phyloP scores from a whole-genome alignment of 1,140 invertebrate species.

The Brachionus rotundiformis region DNA sequence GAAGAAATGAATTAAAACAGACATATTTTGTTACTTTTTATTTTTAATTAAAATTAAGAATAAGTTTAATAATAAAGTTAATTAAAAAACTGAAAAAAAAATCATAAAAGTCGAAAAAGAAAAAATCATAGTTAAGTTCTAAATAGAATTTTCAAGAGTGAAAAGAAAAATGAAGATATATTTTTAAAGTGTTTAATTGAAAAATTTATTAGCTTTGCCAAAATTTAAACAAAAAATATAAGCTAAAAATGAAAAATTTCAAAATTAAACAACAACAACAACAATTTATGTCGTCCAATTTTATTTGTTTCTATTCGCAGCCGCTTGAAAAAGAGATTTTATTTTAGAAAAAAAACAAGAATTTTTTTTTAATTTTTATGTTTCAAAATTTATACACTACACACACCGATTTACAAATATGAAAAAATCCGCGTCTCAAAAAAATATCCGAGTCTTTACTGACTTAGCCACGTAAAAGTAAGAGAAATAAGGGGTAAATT shows the following conservation, averaged over 20 bases:
- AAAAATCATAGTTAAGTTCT: background rate
- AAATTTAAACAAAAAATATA: slow-evolving; percentile 1
- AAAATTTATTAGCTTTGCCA: slow-evolving; percentile 25
- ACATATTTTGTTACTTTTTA: slow-evolving; percentile 36
- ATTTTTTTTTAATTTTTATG: slow-evolving; percentile 26
- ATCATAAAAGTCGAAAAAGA: slow-evolving; percentile 22
- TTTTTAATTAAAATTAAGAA: slow-evolving; percentile 43
- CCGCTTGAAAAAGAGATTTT: background rate
- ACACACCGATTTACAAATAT: slow-evolving; percentile 45
- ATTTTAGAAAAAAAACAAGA: slow-evolving; percentile 6
- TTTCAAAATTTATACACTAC: slow-evolving; percentile 34
- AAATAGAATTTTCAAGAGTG: slow-evolving; percentile 9
- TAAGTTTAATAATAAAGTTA: slow-evolving; percentile 21
- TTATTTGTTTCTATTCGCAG: background rate
- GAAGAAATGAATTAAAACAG: background rate
- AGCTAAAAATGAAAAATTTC: background rate
- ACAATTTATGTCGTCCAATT: slow-evolving; percentile 26
- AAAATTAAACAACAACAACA: slow-evolving; percentile 17
- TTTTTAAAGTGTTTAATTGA: background rate
- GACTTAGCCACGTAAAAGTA: slow-evolving; percentile 9
- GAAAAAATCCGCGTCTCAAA: slow-evolving; percentile 31
- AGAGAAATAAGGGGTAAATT: background rate
- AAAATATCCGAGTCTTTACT: slow-evolving; percentile 40
- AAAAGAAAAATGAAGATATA: background rate
- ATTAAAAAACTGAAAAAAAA: slow-evolving; percentile 7